Base-by-base conservation (phyloP, 2,113 vertebrate species). In the Centrocercus urophasianus region DNA sequence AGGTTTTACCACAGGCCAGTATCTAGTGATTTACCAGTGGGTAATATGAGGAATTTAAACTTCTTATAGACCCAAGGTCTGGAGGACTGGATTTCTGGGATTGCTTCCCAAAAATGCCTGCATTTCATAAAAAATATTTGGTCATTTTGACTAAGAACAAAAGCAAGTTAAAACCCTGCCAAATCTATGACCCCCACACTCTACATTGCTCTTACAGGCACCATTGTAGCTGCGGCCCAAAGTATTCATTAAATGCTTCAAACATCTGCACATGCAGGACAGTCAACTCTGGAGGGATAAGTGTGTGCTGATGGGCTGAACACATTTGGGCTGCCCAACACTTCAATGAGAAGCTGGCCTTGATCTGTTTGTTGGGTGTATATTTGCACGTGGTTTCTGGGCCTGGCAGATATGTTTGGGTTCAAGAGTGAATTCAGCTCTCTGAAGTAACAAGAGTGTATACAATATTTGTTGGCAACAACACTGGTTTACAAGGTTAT, bases 261-360 rank as follows among this genome's bases (percentile, higher is more conserved):
- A 56, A 54, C 8, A 30, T 3, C 54, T 56, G 0, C n/a, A 15
- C 7, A 13, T 13, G 10, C 14, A 42, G 19, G 56, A 57, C 1
- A 0, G 10, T 21, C 70, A 70, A 10, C 20, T 24, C 32, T 50
- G 54, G 15, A 61, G 19, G 28, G 25, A 47, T 17, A 17, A 17
- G 40, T 36, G 43, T 4, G 15, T 0, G 0, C 32, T 18, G 9
- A 1, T 4, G 32, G 2, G 1, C 16, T 59, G 32, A 78, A 6
- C 13, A 7, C 2, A 0, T 22, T 32, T 40, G 66, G 57, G 63
- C 57, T 83, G 40, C 25, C 17, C 16, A 13, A 5, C 1, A 3
- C 21, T 72, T 59, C 63, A 9, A 4, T 7, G 24, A 2, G 10
- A 13, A 16, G 2, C 1, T 65, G 56, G 3, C 5, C 7, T 56